A percentile compares a stretch with the other conserved stretches of the same genome.
phyloP scores from a whole-genome alignment of 2,888 invertebrate genomes.

The Hypercompe scribonia region DNA sequence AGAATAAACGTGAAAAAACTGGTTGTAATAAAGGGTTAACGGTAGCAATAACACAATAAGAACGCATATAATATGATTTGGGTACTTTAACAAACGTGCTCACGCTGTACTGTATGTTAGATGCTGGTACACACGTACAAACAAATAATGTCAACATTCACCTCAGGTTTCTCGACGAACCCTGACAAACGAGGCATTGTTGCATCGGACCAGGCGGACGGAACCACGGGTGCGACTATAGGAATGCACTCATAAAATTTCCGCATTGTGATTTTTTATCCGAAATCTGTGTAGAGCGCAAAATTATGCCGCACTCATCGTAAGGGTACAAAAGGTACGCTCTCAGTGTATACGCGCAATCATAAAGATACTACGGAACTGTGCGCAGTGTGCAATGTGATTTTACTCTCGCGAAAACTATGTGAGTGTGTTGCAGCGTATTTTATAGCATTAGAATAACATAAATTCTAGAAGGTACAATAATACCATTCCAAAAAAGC shows the following conservation, averaged over 20 bases:
- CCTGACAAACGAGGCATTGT: slow-evolving; percentile 83
- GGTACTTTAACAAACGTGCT: slow-evolving; percentile 47
- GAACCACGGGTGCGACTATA: slow-evolving; percentile 64
- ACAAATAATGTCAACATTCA: slow-evolving; percentile 59
- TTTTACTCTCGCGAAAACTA: slow-evolving; percentile 23
- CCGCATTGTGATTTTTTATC: slow-evolving; percentile 76
- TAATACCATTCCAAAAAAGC: not conserved
- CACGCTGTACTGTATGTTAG: slow-evolving; percentile 46
- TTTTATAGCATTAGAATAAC: not conserved
- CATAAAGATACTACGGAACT: slow-evolving; percentile 48
- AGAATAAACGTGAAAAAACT: not conserved
- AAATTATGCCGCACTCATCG: slow-evolving; percentile 58
- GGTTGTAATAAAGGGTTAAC: not conserved
- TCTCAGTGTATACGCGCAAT: slow-evolving; percentile 54
- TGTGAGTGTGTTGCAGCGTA: slow-evolving; percentile 35
- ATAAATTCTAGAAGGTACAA: not conserved
- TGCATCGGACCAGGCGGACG: slow-evolving; percentile 53
- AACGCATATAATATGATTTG: slow-evolving; percentile 41
- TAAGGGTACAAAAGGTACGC: slow-evolving; percentile 67
- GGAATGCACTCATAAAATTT: slow-evolving; percentile 78
- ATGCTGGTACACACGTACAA: slow-evolving; percentile 53
- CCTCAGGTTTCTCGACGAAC: slow-evolving; percentile 75
- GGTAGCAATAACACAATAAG: slow-evolving; percentile 24
- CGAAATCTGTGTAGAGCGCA: slow-evolving; percentile 61
- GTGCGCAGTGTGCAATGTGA: slow-evolving; percentile 37